phyloP scores from a whole-genome alignment of 2,113 vertebrate species.

The Myocastor coypus region DNA sequence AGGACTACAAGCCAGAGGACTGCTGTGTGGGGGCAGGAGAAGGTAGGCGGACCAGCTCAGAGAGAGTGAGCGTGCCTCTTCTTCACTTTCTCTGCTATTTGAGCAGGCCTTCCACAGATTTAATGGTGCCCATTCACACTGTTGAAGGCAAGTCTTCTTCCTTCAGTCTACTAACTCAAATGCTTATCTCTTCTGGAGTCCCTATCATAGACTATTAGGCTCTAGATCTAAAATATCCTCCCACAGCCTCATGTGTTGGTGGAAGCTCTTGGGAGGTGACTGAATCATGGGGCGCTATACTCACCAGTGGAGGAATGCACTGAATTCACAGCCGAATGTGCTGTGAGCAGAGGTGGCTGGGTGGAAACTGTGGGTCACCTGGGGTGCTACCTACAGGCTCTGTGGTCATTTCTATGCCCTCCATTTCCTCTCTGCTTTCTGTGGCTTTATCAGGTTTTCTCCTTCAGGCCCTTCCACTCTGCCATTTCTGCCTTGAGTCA shows the following conservation, averaged over 20 bases:
- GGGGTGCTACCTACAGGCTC: not conserved
- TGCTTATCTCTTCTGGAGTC: not conserved
- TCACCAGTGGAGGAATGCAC: not conserved
- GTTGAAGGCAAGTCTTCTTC: not conserved
- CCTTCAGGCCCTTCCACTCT: not conserved
- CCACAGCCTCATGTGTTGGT: not conserved
- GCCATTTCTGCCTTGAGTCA: not conserved
- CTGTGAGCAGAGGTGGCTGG: not conserved
- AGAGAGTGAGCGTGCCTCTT: not conserved
- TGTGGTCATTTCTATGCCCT: not conserved
- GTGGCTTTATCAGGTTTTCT: not conserved
- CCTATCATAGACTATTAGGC: not conserved
- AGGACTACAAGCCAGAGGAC: not conserved
- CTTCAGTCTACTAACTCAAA: not conserved
- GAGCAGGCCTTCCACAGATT: not conserved
- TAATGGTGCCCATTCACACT: too few relatives aligned
- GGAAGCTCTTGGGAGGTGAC: not conserved
- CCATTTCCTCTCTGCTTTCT: not conserved
- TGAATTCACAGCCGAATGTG: not conserved
- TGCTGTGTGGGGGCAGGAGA: not conserved
- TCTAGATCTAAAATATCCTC: not conserved
- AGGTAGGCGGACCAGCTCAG: too few relatives aligned
- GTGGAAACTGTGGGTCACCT: too few relatives aligned
- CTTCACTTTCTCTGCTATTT: not conserved
- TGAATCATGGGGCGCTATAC: not conserved